Base-by-base conservation (phyloP, 2,888 invertebrate genomes). In the Agrenia bidenticulata region DNA sequence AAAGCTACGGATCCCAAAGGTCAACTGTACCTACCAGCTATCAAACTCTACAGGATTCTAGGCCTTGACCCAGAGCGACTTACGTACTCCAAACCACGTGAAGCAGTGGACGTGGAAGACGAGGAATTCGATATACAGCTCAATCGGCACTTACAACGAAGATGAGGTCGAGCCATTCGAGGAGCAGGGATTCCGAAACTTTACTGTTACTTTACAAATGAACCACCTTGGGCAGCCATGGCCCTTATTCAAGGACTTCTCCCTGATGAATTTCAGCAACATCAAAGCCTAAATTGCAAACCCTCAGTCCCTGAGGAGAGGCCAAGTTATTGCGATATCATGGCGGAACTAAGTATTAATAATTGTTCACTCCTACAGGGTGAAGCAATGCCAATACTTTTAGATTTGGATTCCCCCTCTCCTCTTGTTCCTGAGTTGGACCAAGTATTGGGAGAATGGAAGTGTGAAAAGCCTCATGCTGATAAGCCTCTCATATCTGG, bases 21-120 rank as follows among this genome's bases (percentile, higher is more conserved):
- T 17, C 80, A 82, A 63, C 76, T 83, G 45, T 84, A 81, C 75
- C 78, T 79, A 45, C 84, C 85, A 37, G 81, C 85, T 66, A 77
- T 80, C 21, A 78, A 78, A 60, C 77, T 82, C 1, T 78, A 81
- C 58, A 61, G 73, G 53, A 69, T 71, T n/a, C 56, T 73, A 5
- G 72, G 69, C 41, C 68, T 75, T 26, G 73, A 75, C 53, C 74
- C 76, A 2, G 73, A 70, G 42, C 24, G 63, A 19, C 42, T 70
- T 2, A 63, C 64, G 11, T 69, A 66, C 49, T 66, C 69, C 15
- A 63, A 66, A 39, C 63, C 61, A 11, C 51, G 63, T 7, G 13
- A 4, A 27, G 7, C 56, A 37, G 2, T 1, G n/a, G 41, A 37
- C 5, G 2, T 32, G 15, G 19, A 27, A 9, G 41, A 54, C n/a